These are phyloP conservation scores for Apodemus sylvaticus DNA, from an alignment of 2,113 vertebrate genomes.

Conservation along the genomic window DNA sequence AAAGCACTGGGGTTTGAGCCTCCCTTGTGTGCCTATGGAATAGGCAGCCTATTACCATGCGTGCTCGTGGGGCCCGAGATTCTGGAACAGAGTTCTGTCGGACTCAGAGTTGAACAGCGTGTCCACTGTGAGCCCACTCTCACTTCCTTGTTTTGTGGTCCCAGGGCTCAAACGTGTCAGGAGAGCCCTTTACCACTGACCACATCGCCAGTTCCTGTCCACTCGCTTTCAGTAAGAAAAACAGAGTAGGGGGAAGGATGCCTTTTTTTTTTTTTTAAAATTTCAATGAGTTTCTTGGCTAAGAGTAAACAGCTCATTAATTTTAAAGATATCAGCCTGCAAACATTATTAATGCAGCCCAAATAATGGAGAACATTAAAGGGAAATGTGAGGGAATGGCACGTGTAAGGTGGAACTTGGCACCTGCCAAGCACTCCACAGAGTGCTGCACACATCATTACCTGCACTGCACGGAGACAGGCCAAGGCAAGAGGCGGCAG, in stretches of 20 bases:
- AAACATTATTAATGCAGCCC: conserved; percentile 82
- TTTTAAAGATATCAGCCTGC: conserved; percentile 84
- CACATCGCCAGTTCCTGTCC: neutral
- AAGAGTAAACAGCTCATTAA: conserved; percentile 86
- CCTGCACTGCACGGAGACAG: conserved; percentile 64
- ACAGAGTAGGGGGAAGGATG: neutral
- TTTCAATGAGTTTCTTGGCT: conserved; percentile 80
- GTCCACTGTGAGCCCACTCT: conserved; percentile 23
- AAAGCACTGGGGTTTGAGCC: neutral
- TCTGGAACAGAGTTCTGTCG: neutral
- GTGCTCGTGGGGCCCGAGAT: neutral
- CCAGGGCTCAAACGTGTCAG: neutral
- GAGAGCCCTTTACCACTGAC: neutral
- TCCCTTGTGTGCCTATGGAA: neutral
- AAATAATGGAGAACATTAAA: conserved; percentile 80
- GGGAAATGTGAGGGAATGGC: conserved; percentile 66
- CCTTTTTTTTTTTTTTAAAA: neutral
- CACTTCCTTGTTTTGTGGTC: neutral
- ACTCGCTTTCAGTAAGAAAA: neutral
- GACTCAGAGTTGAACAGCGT: neutral
- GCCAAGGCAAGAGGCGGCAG: conserved; percentile 1
- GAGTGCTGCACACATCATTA: conserved; percentile 80
- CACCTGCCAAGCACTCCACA: conserved; percentile 64
- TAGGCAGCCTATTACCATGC: neutral
- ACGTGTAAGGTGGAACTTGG: conserved; percentile 51